Evolutionary conservation across 92 coral and sea anemone species (phyloP), one percentile per base, ranked within the genome.

Genomic region (Metridium senile): DNA sequence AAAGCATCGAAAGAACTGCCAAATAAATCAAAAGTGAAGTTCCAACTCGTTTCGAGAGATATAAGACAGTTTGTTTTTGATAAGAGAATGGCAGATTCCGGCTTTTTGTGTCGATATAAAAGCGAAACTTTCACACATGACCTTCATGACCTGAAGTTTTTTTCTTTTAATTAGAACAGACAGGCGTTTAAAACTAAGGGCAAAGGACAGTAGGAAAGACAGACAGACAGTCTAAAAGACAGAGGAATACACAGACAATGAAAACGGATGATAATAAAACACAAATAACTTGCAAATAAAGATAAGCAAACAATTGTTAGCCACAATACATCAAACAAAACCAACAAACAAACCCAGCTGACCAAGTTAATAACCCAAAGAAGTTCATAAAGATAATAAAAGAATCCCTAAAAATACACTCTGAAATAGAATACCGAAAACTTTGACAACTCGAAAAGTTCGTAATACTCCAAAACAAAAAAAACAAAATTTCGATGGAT

Each of bases 21-120:
- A 67, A 67, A 78, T 17, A 78, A 54, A 51, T 30, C 56, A 78
- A 65, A 78, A 53, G 33, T 68, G 75, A 52, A 58, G 70, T 78
- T 57, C 19, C 43, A 20, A 58, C 21, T 43, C 39, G 51, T 46
- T 27, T 31, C 71, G 84, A 77, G 65, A 66, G 83, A 83, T 70
- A 75, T 69, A 65, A 66, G 66, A 46, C 83, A 83, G 78, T 57
- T 19, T 28, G 33, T 1, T 33, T 63, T 46, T 33, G 95, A 90
- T 86, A 86, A 90, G 91, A 90, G 83, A 81, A 79, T 90, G 81
- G 86, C 34, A 69, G 68, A 70, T 83, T 82, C 73, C 75, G 88
- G 78, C 70, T 22, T 64, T 77, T 68, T 75, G 94, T 26, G 29
- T 23, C 69, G 68, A 72, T 78, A 43, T 26, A 28, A 85, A 74